Evolutionary conservation across 2,888 invertebrate genomes (phyloP).

Genomic region (Lymantria dispar): DNA sequence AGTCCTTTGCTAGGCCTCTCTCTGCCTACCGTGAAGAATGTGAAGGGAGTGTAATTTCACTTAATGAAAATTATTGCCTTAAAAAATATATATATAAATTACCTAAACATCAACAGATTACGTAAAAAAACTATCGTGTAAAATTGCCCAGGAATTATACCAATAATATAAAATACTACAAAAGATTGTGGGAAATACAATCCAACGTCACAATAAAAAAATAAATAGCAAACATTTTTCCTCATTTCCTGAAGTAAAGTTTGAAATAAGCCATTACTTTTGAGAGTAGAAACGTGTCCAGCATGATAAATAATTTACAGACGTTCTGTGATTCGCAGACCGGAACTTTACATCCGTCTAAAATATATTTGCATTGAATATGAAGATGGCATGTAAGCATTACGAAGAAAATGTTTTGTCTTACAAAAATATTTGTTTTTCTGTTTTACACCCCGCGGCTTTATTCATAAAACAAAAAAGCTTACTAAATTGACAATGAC

Average conservation of each 20-base stretch:
- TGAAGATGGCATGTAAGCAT: slow-evolving; percentile 25
- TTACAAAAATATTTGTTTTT: slow-evolving; percentile 20
- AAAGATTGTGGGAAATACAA: background rate
- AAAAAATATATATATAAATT: no score
- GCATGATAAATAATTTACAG: background rate
- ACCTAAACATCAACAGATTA: no score
- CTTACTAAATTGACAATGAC: slow-evolving; percentile 15
- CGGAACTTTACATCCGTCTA: background rate
- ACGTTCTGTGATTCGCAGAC: background rate
- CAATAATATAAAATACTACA: background rate
- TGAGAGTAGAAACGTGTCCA: background rate
- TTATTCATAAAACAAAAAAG: slow-evolving; percentile 5
- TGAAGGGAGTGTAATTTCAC: no score
- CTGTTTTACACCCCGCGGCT: slow-evolving; percentile 9
- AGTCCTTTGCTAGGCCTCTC: no score
- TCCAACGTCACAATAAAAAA: background rate
- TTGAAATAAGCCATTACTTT: background rate
- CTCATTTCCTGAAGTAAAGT: background rate
- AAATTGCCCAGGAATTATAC: background rate
- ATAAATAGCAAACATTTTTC: background rate
- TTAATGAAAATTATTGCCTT: no score
- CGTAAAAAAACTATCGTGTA: no score
- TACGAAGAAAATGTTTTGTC: slow-evolving; percentile 18
- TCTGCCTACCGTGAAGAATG: no score
- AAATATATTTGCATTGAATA: background rate